Evolutionary conservation across 1,140 invertebrate species (phyloP), one percentile per base, ranked within the genome.

Genomic region (Drosophila baimaii): DNA sequence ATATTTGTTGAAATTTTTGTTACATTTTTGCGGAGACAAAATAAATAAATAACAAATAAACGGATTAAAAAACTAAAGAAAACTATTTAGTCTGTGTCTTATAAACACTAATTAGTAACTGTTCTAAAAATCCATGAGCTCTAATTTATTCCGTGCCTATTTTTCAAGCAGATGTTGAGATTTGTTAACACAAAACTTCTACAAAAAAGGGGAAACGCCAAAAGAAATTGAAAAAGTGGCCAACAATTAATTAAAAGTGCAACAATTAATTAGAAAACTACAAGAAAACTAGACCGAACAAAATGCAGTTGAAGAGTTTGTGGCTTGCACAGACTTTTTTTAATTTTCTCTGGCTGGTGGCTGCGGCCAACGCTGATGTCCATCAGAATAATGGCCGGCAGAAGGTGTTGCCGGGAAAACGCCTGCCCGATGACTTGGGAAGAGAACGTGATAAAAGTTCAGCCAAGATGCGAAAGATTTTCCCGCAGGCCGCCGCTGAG

Each of bases 361-460:
- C 17, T 44, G 51, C 17, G 49, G 56, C 49, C 58, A 63, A 47
- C 56, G 63, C 81, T 73, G 83, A 84, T 84, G 81, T 80, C 58
- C 81, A 56, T 41, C 55, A 61, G 43, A 64, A 63, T 58, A 70
- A 74, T 51, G 70, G 33, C 25, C 39, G 25, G 37, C 35, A 31
- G 46, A 47, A 76, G 64, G 64, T 78, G 81, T 78, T 74, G 61
- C 44, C 57, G 12, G 56, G 51, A 21, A 52, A 33, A 46, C 47
- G 55, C 44, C 46, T 61, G 46, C 47, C 61, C 49, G 79, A 78
- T 82, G 79, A 79, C 56, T 61, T 63, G 21, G 49, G 63, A 43
- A 57, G 23, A 70, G 62, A 78, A 77, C 74, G 58, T 77, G 78
- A 72, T 71, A 85, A 71, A 69, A 81, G 54, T 79, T 58, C 64